These are phyloP conservation scores for Dyspetes luteomarginatus DNA, from an alignment of 2,888 invertebrate genomes.

Conservation along the genomic window DNA sequence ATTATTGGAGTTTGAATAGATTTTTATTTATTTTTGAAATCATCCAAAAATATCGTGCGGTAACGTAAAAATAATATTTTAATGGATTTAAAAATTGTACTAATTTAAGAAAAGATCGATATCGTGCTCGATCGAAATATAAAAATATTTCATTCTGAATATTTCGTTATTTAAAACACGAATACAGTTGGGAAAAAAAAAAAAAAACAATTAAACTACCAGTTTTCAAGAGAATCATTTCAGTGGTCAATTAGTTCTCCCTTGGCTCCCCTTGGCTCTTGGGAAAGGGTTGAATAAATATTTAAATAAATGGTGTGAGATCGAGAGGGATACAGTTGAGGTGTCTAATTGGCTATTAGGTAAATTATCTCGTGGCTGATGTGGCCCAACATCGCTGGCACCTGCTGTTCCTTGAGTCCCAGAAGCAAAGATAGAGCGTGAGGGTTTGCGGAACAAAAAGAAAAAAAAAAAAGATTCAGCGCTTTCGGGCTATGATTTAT, in stretches of 20 bases:
- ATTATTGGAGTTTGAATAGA: too few species aligned
- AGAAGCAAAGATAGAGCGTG: constrained; percentile 42
- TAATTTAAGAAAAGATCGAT: not conserved
- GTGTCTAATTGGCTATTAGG: constrained; percentile 70
- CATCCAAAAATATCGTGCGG: too few species aligned
- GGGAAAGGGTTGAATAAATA: constrained; percentile 64
- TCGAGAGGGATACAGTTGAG: constrained; percentile 63
- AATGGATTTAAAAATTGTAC: too few species aligned
- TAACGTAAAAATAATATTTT: too few species aligned
- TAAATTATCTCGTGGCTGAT: constrained; percentile 67
- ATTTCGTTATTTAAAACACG: constrained; percentile 30
- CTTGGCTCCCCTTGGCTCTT: constrained; percentile 47
- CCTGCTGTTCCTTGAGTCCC: constrained; percentile 61
- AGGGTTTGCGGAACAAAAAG: constrained; percentile 33
- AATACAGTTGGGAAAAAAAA: not conserved
- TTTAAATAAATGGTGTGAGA: constrained; percentile 66
- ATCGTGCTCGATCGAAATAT: not conserved
- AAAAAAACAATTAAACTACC: constrained; percentile 13
- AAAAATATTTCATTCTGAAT: constrained; percentile 13
- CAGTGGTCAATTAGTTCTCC: constrained; percentile 60
- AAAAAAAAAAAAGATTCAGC: constrained; percentile 16
- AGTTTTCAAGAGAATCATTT: constrained; percentile 28
- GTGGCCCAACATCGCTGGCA: constrained; percentile 60
- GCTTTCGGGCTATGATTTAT: constrained; percentile 54
- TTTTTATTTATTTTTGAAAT: too few species aligned